Conservation (phyloP, 1,140 invertebrate species). For the Mamestra configurata region DNA sequence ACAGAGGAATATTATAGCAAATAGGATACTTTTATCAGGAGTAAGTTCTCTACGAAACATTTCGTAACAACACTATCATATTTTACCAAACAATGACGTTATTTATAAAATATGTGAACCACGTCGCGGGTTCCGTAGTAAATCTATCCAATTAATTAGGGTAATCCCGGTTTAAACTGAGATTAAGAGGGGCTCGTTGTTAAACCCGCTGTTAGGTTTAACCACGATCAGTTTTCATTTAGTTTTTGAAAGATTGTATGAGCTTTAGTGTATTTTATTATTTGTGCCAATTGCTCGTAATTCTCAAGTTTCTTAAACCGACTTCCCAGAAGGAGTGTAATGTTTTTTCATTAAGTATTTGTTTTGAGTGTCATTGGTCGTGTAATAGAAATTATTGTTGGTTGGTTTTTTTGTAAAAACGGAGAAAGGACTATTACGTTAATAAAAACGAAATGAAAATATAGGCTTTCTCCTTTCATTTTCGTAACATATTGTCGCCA, state of each 20-base stretch:
- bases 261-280: conserved; percentile 3
- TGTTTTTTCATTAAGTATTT: no score
- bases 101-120: background rate
- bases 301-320: background rate
- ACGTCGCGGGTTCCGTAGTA: conserved; percentile 1
- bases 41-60: background rate
- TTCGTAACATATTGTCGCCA: no score
- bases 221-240: conserved; percentile 7
- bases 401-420: no score
- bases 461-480: no score
- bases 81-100: background rate
- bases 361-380: no score
- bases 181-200: conserved; percentile 6
- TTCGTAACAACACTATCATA: conserved; percentile 1
- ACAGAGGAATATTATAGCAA: no score
- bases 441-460: no score
- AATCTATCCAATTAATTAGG: conserved; percentile 38
- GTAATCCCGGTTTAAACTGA: conserved; percentile 15
- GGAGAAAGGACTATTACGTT: no score
- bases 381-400: no score
- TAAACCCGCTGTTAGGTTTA: conserved; percentile 1
- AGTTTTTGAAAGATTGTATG: background rate
- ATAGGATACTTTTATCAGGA: no score
- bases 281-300: background rate
- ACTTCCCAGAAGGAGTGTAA: no score